Percentiles rank a stretch among this genome's conserved stretches.
Conservation (phyloP, 2,888 invertebrate species). For the Argyra leucocephala region DNA sequence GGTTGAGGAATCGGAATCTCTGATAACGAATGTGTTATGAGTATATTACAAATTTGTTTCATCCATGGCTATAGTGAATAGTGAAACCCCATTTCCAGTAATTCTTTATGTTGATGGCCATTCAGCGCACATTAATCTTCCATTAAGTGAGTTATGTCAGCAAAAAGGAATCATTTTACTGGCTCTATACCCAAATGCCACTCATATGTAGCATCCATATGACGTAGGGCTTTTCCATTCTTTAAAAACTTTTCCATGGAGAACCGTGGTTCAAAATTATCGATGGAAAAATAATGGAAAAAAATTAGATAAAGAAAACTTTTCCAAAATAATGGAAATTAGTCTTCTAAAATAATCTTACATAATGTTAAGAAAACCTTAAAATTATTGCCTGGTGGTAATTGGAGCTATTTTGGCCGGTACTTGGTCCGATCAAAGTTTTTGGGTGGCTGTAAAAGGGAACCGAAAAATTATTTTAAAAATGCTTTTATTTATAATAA, state of each 20-base stretch:
- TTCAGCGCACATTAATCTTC: constrained; percentile 11
- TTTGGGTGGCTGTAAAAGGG: too few relatives aligned
- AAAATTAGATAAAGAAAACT: not conserved
- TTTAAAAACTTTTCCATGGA: constrained; percentile 7
- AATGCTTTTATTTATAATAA: too few relatives aligned
- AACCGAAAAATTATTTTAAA: too few relatives aligned
- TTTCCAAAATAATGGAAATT: not conserved
- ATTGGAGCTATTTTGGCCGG: too few relatives aligned
- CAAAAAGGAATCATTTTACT: not conserved
- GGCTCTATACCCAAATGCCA: constrained; percentile 1
- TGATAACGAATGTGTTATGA: constrained; percentile 31
- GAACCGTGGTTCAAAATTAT: not conserved
- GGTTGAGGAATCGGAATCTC: constrained; percentile 37
- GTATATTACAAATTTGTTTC: constrained; percentile 2
- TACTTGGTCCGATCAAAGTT: too few relatives aligned
- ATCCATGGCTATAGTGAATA: constrained; percentile 27
- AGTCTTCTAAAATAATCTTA: too few relatives aligned
- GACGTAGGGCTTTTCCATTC: constrained; percentile 8
- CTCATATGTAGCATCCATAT: not conserved
- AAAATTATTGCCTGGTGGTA: too few relatives aligned
- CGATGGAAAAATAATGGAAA: not conserved
- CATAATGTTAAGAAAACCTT: too few relatives aligned
- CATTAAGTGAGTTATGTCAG: constrained; percentile 16
- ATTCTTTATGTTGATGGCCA: constrained; percentile 34
- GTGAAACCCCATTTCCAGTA: constrained; percentile 17